Evolutionary conservation across 1,140 invertebrate species (phyloP).

Genomic region (Magallana gigas): DNA sequence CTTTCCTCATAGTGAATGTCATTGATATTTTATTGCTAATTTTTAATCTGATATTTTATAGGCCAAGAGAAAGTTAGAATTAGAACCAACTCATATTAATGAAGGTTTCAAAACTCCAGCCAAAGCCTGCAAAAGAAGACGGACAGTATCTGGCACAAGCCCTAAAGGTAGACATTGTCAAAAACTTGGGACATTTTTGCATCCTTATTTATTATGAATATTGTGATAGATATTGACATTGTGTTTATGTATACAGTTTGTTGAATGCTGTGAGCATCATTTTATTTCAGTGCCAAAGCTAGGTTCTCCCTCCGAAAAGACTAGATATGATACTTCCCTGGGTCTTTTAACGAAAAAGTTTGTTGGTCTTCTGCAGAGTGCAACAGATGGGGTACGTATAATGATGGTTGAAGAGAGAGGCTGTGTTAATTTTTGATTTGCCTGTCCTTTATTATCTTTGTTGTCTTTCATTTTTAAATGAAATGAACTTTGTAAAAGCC

Average conservation of each 20-base stretch:
- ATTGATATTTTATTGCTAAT: too few relatives aligned
- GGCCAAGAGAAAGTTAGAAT: slow-evolving; percentile 73
- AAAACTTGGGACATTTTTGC: too few relatives aligned
- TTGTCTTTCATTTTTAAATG: too few relatives aligned
- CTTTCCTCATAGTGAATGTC: too few relatives aligned
- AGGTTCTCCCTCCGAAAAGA: slow-evolving; percentile 76
- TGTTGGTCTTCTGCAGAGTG: slow-evolving; percentile 94
- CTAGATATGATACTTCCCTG: slow-evolving; percentile 81
- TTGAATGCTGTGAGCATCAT: too few relatives aligned
- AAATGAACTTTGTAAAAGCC: too few relatives aligned
- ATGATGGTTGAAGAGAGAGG: background rate
- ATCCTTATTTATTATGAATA: too few relatives aligned
- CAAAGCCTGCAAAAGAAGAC: slow-evolving; percentile 68
- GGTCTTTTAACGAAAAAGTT: slow-evolving; percentile 97
- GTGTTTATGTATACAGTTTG: background rate
- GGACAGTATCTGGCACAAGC: slow-evolving; percentile 64
- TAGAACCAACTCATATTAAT: slow-evolving; percentile 65
- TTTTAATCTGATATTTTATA: slow-evolving; percentile 51
- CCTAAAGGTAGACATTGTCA: slow-evolving; percentile 62
- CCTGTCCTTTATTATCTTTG: too few relatives aligned
- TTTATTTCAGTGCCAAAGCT: slow-evolving; percentile 69
- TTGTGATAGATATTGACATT: background rate
- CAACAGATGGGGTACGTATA: slow-evolving; percentile 92
- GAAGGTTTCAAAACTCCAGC: slow-evolving; percentile 75
- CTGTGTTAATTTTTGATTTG: too few relatives aligned